Evolutionary conservation across 2,888 invertebrate species (phyloP), one percentile per base, ranked within the genome.

Genomic region (Mythimna loreyi): DNA sequence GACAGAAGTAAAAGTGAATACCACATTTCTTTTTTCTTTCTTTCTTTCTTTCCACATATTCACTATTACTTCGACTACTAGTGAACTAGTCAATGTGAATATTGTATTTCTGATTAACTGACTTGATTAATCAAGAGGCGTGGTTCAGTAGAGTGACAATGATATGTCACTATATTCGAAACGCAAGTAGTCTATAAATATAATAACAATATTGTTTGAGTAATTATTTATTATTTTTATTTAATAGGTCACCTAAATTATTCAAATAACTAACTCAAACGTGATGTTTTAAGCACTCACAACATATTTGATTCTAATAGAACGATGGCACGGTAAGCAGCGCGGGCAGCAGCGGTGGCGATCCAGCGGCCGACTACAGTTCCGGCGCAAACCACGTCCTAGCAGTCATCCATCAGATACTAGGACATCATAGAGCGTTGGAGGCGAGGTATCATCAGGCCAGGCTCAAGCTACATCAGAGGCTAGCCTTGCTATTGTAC

Each of bases 381-480:
- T 99, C 98, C 83, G 99, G 99, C 49, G 99, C 99, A 62, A 99
- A 98, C 88, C 99, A 99, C 94, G 99, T 99, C 61, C 96, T 99
- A 78, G 99, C 99, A 61, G 99, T 99, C 58, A 99, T 99, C 80
- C 99, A 99, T 94, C 99, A 99, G 96, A 99, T 99, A 85, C 96
- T 99, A 69, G 99, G 99, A 64, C 99, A 99, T 90, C 99, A 99
- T 91, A 96, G 99, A 65, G 98, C 98, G 9, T 96, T 99, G 50
- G 99, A 99, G 92, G 98, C 99, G 80, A 97, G 98, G 75, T 99
- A 99, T 98, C 99, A 99, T 88, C 97, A 98, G 80, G 99, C 99
- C 85, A 98, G 99, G 93, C 98, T 99, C 82, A 98, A 99, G 91
- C 96, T 99, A 69, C 99, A 99, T 92, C 99, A 99, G 93, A 96